Conservation (phyloP, 2,888 invertebrate species). For the Fragum sueziense region DNA sequence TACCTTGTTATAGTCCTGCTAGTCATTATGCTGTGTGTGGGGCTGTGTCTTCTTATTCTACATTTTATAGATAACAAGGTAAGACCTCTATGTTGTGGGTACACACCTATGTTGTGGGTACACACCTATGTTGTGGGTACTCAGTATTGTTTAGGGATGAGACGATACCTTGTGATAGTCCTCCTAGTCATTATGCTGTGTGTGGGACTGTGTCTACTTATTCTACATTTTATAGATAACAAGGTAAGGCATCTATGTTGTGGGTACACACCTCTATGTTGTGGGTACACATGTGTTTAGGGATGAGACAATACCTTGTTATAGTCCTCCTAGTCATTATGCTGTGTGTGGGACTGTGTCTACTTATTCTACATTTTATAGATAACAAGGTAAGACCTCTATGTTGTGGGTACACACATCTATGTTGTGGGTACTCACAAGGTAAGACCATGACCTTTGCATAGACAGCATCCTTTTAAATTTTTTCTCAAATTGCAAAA, state of each 20-base stretch:
- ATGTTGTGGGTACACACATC: no score
- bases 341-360: slow-evolving; percentile 85
- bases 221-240: slow-evolving; percentile 81
- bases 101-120: no score
- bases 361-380: slow-evolving; percentile 84
- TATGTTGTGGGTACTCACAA: not conserved
- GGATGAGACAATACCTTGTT: slow-evolving; percentile 90
- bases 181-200: slow-evolving; percentile 87
- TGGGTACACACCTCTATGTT: no score
- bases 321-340: slow-evolving; percentile 88
- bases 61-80: slow-evolving; percentile 65
- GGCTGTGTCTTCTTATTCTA: slow-evolving; percentile 86
- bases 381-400: slow-evolving; percentile 61
- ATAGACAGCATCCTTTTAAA: no score
- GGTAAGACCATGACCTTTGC: not conserved
- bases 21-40: slow-evolving; percentile 86
- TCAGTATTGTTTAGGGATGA: slow-evolving; percentile 88
- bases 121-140: no score
- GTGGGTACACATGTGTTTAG: slow-evolving; percentile 88
- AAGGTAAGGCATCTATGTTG: no score
- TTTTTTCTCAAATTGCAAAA: no score
- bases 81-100: no score
- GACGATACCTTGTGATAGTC: slow-evolving; percentile 90
- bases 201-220: slow-evolving; percentile 86
- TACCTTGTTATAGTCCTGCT: slow-evolving; percentile 90